A percentile compares a stretch with the other conserved stretches of the same genome.
These are phyloP conservation scores for Mesoclemmys tuberculata DNA, from an alignment of 2,113 vertebrate species.

Conservation along the genomic window DNA sequence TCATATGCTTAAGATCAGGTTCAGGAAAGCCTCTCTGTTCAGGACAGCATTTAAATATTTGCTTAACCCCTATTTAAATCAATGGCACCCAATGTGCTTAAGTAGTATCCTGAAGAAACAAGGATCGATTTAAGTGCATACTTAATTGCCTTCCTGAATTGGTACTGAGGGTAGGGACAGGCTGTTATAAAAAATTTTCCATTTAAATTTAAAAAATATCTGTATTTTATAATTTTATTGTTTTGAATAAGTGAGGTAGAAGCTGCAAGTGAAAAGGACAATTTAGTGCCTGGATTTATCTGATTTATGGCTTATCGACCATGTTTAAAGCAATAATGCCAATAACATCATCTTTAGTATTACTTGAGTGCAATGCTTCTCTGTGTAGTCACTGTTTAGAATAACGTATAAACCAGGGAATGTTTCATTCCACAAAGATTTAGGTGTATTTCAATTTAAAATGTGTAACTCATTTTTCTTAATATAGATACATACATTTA, in stretches of 20 bases:
- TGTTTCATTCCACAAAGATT: background rate
- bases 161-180: conserved; percentile 26
- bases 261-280: conserved; percentile 58
- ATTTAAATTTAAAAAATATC: background rate
- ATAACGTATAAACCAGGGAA: conserved; percentile 3
- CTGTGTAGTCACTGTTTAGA: conserved; percentile 15
- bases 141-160: background rate
- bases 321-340: conserved; percentile 18
- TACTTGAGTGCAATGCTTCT: conserved; percentile 18
- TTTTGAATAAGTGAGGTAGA: conserved; percentile 47
- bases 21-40: background rate
- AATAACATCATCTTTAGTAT: conserved; percentile 56
- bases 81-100: background rate
- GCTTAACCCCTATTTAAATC: background rate
- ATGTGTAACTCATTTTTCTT: background rate
- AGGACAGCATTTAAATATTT: background rate
- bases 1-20: conserved; percentile 8
- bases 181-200: background rate
- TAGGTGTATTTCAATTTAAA: background rate
- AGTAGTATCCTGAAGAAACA: background rate
- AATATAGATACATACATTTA: background rate
- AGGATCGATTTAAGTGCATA: conserved; percentile 4
- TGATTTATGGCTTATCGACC: conserved; percentile 46
- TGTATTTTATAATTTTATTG: background rate
- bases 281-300: conserved; percentile 46